Evolutionary conservation across 2,888 invertebrate species (phyloP).

Genomic region (Tupiocoris notatus): DNA sequence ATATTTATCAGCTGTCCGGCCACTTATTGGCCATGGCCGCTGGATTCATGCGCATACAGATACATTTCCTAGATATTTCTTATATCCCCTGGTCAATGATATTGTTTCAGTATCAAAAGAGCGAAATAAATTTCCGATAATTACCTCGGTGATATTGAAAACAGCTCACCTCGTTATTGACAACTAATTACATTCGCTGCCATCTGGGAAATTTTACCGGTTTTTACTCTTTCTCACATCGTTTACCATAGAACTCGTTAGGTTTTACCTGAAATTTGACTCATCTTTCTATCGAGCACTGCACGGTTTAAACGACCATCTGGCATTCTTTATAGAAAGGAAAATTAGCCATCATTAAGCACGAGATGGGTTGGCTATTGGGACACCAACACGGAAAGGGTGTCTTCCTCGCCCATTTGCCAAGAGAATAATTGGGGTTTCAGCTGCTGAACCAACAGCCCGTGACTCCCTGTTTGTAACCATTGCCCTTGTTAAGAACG

Average conservation of each 20-base stretch:
- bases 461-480: conserved; percentile 38
- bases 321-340: not conserved
- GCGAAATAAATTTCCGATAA: too few species aligned
- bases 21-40: not conserved
- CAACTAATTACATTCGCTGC: too few species aligned
- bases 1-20: not conserved
- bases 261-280: too few species aligned
- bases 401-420: conserved; percentile 10
- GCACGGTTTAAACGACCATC: not conserved
- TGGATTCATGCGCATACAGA: not conserved
- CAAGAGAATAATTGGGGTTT: conserved; percentile 35
- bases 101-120: too few species aligned
- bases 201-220: too few species aligned
- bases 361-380: not conserved
- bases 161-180: too few species aligned
- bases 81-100: too few species aligned
- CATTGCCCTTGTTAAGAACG: conserved; percentile 28
- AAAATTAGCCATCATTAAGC: not conserved
- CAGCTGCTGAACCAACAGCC: conserved; percentile 34
- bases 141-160: too few species aligned
- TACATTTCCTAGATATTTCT: too few species aligned
- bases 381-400: not conserved
- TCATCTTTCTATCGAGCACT: too few species aligned
- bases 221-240: too few species aligned
- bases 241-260: too few species aligned